These are phyloP conservation scores for Polypedilum vanderplanki DNA, from an alignment of 1,140 invertebrate genomes.

Conservation along the genomic window DNA sequence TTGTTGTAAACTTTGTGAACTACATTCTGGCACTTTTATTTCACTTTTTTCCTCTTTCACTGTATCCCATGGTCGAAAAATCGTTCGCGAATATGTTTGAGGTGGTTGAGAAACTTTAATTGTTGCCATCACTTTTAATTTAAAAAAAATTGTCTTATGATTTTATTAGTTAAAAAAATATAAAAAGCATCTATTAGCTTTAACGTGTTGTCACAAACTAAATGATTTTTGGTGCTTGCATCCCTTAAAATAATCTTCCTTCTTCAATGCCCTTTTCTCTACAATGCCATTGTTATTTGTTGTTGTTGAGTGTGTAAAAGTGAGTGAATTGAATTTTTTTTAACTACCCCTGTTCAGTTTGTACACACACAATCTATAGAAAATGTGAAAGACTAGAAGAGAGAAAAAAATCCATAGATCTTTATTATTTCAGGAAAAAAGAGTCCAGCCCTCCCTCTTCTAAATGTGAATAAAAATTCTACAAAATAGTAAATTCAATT, in stretches of 20 bases:
- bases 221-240: constrained; percentile 1
- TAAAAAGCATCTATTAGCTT: neutral
- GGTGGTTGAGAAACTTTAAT: constrained; percentile 34
- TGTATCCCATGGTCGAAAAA: constrained; percentile 44
- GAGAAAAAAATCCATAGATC: too few species aligned
- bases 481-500: too few species aligned
- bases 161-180: neutral
- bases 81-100: constrained; percentile 41
- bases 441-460: constrained; percentile 21
- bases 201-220: neutral
- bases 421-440: too few species aligned
- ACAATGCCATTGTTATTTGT: constrained; percentile 19
- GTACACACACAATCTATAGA: neutral
- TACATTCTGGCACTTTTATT: neutral
- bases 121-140: neutral
- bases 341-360: neutral
- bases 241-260: constrained; percentile 11
- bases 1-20: constrained; percentile 21
- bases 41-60: constrained; percentile 29
- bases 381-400: constrained; percentile 20
- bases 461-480: too few species aligned
- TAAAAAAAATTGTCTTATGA: neutral
- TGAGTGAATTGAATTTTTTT: neutral
- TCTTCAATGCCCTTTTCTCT: constrained; percentile 21
- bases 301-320: constrained; percentile 4